Evolutionary conservation across 2,888 invertebrate species (phyloP), one percentile per base, ranked within the genome.

Genomic region (Netelia melanura): DNA sequence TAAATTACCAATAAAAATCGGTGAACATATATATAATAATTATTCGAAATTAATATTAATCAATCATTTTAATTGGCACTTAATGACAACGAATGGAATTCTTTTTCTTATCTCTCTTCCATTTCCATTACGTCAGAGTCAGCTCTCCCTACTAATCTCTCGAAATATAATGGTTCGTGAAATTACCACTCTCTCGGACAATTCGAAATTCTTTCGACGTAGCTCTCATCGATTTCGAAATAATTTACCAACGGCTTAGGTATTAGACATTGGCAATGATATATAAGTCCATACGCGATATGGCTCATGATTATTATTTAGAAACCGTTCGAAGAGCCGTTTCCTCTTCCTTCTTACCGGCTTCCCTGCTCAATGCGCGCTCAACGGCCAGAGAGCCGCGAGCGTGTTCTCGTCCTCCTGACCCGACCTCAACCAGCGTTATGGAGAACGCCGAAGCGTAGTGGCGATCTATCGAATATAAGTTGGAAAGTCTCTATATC

Each of bases 361-460:
- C 58, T 58, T 14, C 25, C 65, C 64, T 10, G 6, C 58, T 17
- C 21, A 58, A 21, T 21, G 21, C 76, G 30, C 74, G 76, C 58
- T 65, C 61, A 79, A 74, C 68, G 68, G 68, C 62, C 65, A 65
- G 38, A 65, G 72, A 68, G 21, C 72, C 25, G 48, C 80, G 25
- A 72, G 71, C 67, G 61, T 74, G 17, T 67, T 67, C 61, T n/a
- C 84, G 86, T 81, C 86, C 86, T 86, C 81, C 81, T 86, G 86
- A 84, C 86, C 86, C 81, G 84, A 78, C 84, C 84, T 75, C 81
- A 52, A 64, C 77, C 77, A 72, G 9, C 84, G 52, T 56, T 52
- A 61, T 64, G 56, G 72, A 54, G 76, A 77, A 68, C 54, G 38
- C 44, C 21, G 8, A 62, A 68, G 62, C 44, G 21, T 52, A n/a